Base-by-base conservation (phyloP, 2,113 vertebrate species). In the Turdus rufiventris region DNA sequence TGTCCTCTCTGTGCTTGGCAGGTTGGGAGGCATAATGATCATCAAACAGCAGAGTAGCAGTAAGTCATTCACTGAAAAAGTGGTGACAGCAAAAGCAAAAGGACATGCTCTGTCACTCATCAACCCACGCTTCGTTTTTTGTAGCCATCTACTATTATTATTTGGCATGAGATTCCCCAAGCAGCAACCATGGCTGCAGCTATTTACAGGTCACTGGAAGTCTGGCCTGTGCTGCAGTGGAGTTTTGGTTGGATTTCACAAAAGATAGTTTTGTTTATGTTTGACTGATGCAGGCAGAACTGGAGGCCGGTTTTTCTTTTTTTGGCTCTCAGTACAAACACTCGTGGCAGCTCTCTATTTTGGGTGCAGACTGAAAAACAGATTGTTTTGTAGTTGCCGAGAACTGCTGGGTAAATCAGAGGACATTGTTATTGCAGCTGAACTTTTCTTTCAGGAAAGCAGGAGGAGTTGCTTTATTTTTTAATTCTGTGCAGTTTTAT, bases 401-500 rank as follows among this genome's bases (percentile, higher is more conserved):
- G 80, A 75, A 24, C 36, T 67, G 77, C 79, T 48, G 92, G 79
- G 77, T 87, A 91, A 92, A 87, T 79, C 91, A 92, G 53, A 91
- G 65, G 62, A 67, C 25, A 7, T 21, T 68, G 48, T 91, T 95
- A 82, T 79, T 89, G 74, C 14, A 25, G 67, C 89, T 86, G 60
- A 92, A 65, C 38, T 96, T 91, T 79, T 84, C 89, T 87, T 89
- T 88, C 58, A 43, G 53, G 57, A 89, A 72, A 26, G 50, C 38
- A 62, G 90, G 81, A 92, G 81, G 73, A 90, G 84, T 76, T 80
- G 73, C 89, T 96, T 80, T 92, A 85, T 94, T 94, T 94, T 97
- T 96, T 76, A 92, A 75, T 95, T 89, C 85, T 60, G 54, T 57
- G 62, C 70, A 61, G 60, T 68, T 96, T 96, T 88, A 78, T 54